phyloP scores from a whole-genome alignment of 2,888 invertebrate genomes.

The Ornithoptera priamus region DNA sequence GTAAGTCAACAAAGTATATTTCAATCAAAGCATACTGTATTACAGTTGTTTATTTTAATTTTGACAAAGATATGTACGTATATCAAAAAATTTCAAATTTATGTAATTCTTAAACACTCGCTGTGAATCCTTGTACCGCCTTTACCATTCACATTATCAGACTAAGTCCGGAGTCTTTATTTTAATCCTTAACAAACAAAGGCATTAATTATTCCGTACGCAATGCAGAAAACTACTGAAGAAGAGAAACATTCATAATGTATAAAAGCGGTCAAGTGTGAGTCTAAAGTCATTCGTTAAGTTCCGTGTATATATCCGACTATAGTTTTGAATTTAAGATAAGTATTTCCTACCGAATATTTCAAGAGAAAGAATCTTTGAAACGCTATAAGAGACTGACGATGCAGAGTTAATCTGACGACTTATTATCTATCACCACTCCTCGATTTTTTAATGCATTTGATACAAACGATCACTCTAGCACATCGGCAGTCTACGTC shows the following conservation, averaged over 20 bases:
- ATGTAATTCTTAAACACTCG: not conserved
- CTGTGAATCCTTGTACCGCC: conserved; percentile 27
- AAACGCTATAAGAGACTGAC: not conserved
- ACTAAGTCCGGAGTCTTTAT: conserved; percentile 31
- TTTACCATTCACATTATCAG: conserved; percentile 31
- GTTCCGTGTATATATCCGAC: conserved; percentile 4
- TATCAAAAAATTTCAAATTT: too few relatives aligned
- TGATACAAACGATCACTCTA: not conserved
- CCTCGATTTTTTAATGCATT: not conserved
- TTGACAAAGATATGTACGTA: too few relatives aligned
- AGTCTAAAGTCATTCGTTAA: conserved; percentile 22
- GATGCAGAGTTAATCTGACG: not conserved
- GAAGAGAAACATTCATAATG: conserved; percentile 33
- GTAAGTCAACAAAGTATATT: too few relatives aligned
- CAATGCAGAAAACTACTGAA: conserved; percentile 33
- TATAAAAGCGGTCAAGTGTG: conserved; percentile 28
- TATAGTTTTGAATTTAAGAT: not conserved
- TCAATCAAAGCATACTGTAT: too few relatives aligned
- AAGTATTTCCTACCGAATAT: not conserved
- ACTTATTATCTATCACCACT: not conserved
- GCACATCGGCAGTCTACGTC: not conserved
- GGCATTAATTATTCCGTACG: conserved; percentile 36
- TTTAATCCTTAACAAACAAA: conserved; percentile 38
- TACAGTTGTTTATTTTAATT: too few relatives aligned
- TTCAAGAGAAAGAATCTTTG: not conserved